Percentiles rank a stretch among this genome's conserved stretches.
Evolutionary conservation across 92 coral and sea anemone species (phyloP).

Genomic region (Heliopora coerulea): DNA sequence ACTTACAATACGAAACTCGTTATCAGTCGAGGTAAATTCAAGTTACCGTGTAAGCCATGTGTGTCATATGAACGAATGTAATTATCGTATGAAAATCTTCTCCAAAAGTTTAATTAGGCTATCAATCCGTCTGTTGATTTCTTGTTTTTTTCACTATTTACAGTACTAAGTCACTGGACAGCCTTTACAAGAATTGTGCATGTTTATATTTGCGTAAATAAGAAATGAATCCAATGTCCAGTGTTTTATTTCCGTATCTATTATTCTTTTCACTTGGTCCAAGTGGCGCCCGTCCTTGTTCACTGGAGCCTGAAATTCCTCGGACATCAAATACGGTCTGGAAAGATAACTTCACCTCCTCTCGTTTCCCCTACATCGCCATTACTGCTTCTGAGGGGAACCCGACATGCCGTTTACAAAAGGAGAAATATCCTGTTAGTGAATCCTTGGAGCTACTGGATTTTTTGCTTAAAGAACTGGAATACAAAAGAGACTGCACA

Average conservation of each 20-base stretch:
- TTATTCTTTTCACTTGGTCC: not conserved
- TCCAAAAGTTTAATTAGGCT: not conserved
- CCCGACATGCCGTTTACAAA: not conserved
- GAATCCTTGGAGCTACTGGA: conserved; percentile 11
- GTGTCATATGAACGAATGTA: not conserved
- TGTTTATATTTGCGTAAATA: no score
- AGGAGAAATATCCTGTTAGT: not conserved
- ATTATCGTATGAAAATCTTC: not conserved
- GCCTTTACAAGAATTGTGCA: no score
- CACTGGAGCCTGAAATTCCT: not conserved
- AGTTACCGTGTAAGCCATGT: conserved; percentile 24
- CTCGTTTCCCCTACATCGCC: not conserved
- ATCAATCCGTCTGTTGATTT: not conserved
- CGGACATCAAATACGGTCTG: not conserved
- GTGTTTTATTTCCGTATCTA: not conserved
- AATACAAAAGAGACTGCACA: conserved; percentile 6
- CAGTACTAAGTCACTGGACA: no score
- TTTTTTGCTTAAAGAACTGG: not conserved
- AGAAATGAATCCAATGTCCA: not conserved
- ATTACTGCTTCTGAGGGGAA: not conserved
- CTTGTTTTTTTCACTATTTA: not conserved
- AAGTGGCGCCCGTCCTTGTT: not conserved
- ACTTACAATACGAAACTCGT: no score
- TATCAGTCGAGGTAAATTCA: no score
- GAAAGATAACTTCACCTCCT: not conserved